Evolutionary conservation across 2,797 vertebrate species (phyloP).

Genomic region (Melanotaenia nigrans): DNA sequence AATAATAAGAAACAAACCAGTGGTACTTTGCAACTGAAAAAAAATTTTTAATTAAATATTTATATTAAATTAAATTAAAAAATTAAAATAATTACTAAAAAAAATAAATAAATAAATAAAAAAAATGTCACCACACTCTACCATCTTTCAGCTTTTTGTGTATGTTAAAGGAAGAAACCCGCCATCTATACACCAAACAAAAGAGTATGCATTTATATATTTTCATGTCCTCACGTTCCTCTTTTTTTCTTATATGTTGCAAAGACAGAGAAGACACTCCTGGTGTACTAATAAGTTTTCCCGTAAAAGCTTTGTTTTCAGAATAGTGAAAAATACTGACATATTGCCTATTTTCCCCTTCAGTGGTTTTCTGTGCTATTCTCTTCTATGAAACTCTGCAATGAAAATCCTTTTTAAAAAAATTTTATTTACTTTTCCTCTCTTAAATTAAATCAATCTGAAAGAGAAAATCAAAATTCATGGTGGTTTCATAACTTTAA

Average conservation of each 20-base stretch:
- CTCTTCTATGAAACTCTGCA: neutral
- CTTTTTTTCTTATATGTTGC: too few relatives aligned
- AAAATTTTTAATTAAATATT: neutral
- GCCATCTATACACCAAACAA: too few relatives aligned
- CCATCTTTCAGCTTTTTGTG: too few relatives aligned
- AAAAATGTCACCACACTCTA: neutral
- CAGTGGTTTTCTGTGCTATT: neutral
- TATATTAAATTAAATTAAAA: neutral
- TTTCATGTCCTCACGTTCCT: too few relatives aligned
- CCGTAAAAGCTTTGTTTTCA: neutral
- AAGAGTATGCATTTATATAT: too few relatives aligned
- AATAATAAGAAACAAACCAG: neutral
- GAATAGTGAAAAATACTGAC: neutral
- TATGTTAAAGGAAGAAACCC: too few relatives aligned
- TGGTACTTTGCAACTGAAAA: neutral
- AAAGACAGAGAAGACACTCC: too few relatives aligned
- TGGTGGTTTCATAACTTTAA: slow-evolving; percentile 10
- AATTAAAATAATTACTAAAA: too few relatives aligned
- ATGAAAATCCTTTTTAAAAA: neutral
- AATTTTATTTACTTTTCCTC: too few relatives aligned
- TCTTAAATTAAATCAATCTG: slow-evolving; percentile 28
- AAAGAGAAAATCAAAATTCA: slow-evolving; percentile 3
- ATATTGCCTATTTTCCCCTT: neutral
- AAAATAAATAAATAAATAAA: neutral
- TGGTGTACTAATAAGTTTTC: too few relatives aligned